Evolutionary conservation across 1,140 invertebrate genomes (phyloP).

Genomic region (Neodiprion pinetum): DNA sequence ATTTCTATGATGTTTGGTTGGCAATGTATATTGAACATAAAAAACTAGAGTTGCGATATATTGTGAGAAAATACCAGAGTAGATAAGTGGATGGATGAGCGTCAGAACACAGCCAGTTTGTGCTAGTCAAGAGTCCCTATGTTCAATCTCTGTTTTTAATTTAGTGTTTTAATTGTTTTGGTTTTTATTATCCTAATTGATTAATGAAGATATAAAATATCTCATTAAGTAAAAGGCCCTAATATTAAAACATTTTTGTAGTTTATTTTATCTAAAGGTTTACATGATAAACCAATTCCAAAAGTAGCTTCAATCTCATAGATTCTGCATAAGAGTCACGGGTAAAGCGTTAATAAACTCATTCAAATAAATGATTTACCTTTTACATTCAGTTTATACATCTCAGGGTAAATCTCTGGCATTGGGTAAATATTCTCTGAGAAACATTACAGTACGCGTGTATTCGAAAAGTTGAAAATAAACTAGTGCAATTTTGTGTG

Average conservation of each 20-base stretch:
- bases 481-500: background rate
- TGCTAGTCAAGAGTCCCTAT: conserved; percentile 38
- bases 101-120: conserved; percentile 39
- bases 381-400: conserved; percentile 21
- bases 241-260: no score
- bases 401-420: conserved; percentile 22
- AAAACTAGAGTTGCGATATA: background rate
- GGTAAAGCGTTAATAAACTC: no score
- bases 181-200: conserved; percentile 13
- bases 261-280: no score
- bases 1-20: background rate
- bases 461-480: background rate
- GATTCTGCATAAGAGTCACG: no score
- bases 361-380: conserved; percentile 12
- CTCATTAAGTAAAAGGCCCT: background rate
- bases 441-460: conserved; percentile 8
- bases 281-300: no score
- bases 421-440: conserved; percentile 14
- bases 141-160: no score
- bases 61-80: conserved; percentile 15
- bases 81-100: conserved; percentile 26
- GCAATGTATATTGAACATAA: background rate
- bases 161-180: no score
- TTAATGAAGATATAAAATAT: conserved; percentile 9
- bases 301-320: no score